Evolutionary conservation across 2,113 vertebrate species (phyloP), one percentile per base, ranked within the genome.

Genomic region (Notothenia coriiceps): DNA sequence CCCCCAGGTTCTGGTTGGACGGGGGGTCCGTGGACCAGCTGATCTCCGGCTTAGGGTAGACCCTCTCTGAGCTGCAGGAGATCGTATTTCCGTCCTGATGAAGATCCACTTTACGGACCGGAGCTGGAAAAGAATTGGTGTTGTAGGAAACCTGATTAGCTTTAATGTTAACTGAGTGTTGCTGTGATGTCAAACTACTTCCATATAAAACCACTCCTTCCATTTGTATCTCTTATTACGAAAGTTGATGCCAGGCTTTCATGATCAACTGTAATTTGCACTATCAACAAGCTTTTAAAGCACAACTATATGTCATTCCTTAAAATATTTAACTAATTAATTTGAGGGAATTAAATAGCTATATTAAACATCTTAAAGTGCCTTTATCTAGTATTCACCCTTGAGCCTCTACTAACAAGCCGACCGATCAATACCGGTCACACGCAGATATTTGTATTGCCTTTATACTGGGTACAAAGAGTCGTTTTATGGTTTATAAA

Each of bases 1-100:
- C 6, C 7, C 0, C 0, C 35, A 40, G 5, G 35, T 13, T 6
- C n/a, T 2, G 2, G 17, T 10, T 54, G 2, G 13, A 11, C 0
- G 80, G 11, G 40, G 18, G 3, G 1, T 0, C 22, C 35, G 17
- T 22, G 84, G 74, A 80, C 67, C 84, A 92, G 62, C 0, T 92
- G 92, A 96, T 74, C 0, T 80, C n/a, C 81, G 84, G 84, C 0
- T 25, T 11, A 74, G 92, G 88, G 8, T 87, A 89, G 86, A 94
- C 70, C 5, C 62, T 70, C 46, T 80, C 65, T 7, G 87, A 89
- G 51, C 59, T 88, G 79, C 93, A 95, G 82, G 8, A 85, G 54
- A 94, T 61, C 7, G 6, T 56, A 10, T 88, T 67, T 47, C 4
- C n/a, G 6, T 0, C 33, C 43, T 70, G 46, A 11, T 51, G 14